A percentile compares a stretch with the other conserved stretches of the same genome.
These are phyloP conservation scores for Ptyas mucosa DNA, from an alignment of 2,113 vertebrate species.

Conservation along the genomic window DNA sequence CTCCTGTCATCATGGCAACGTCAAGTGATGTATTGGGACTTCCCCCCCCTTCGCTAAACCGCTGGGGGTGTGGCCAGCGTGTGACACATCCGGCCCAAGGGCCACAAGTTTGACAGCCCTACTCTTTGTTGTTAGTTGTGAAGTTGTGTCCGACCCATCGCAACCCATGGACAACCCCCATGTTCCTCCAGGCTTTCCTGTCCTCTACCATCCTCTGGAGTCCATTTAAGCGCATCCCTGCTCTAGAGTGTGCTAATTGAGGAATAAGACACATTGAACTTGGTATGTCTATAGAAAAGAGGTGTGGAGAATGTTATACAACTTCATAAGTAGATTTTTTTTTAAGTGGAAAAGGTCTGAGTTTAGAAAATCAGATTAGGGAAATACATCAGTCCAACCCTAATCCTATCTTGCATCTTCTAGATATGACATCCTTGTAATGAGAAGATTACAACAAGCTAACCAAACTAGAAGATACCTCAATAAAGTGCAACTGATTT, in stretches of 20 bases:
- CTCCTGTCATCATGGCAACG: fast-evolving
- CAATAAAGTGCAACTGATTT: background rate
- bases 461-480: background rate
- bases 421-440: background rate
- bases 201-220: too few species aligned
- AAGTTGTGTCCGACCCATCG: too few species aligned
- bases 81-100: too few species aligned
- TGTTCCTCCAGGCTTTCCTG: too few species aligned
- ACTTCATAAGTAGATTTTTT: background rate
- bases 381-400: background rate
- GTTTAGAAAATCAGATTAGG: background rate
- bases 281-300: background rate
- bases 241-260: background rate
- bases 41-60: too few species aligned
- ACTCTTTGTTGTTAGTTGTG: too few species aligned
- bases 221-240: too few species aligned
- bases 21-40: too few species aligned
- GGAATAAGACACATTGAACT: background rate
- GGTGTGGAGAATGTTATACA: background rate
- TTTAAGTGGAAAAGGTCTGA: background rate
- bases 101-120: too few species aligned
- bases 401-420: background rate
- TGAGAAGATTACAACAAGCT: background rate
- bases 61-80: too few species aligned
- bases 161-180: too few species aligned